Base-by-base conservation (phyloP, 1,140 invertebrate species). In the Tribolium madens region DNA sequence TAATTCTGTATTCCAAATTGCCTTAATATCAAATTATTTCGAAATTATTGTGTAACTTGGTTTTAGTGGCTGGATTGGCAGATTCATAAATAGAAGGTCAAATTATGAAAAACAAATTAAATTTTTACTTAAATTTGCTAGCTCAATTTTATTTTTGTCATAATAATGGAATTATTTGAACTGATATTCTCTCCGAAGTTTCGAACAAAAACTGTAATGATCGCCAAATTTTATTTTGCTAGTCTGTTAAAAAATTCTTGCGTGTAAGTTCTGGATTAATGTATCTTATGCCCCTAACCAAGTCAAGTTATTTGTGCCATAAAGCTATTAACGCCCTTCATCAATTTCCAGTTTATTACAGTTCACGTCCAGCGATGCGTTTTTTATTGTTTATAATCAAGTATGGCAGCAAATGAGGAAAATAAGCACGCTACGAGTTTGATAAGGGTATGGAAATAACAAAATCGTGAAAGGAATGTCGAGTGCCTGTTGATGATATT, bases 401-500 rank as follows among this genome's bases (percentile, higher is more conserved):
- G 36, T 42, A 4, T 26, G 1, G 36, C 36, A 42, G 36, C 36
- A 42, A 42, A 2, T 42, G 2, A 42, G n/a, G 36, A 42, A 42
- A 42, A 42, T 42, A 7, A 42, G 36, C 36, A 42, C n/a, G 36
- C 7, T 12, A 50, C 13, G 48, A 42, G 36, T 42, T 50, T 17
- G 48, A 50, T 50, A 50, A 50, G 48, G 15, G 48, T 17, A 14
- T 50, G 15, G 15, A 50, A 50, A 50, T 50, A 50, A n/a, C 46
- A 47, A 60, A 60, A 60, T 26, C 53, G 17, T 26, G 53, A 60
- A 64, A 31, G 26, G n/a, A 64, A 33, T 33, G 21, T 64, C 10
- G 26, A 33, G 57, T 33, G 57, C 26, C 57, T 64, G 57, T 64
- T 64, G 26, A n/a, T n/a, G n/a, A 64, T 64, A 64, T 64, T 64